Evolutionary conservation across 2,113 vertebrate species (phyloP), one percentile per base, ranked within the genome.

Genomic region (Myodes glareolus): DNA sequence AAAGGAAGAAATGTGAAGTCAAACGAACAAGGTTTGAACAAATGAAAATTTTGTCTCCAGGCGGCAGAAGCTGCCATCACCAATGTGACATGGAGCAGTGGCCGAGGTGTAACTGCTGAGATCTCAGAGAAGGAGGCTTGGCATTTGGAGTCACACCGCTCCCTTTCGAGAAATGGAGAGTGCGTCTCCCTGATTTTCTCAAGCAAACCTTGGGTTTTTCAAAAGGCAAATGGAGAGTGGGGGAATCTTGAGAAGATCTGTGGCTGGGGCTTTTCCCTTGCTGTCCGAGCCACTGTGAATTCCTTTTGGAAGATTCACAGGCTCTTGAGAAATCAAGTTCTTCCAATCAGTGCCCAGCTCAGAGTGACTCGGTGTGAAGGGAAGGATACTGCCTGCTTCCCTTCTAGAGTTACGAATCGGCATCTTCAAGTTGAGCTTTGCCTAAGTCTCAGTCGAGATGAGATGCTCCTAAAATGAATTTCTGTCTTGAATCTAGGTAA

Each of bases 1-100:
- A 61, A 93, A 91, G 61, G 75, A 14, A 81, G 42, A 91, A 45
- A 70, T 27, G 42, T 94, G 84, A 92, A 88, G 61, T 12, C 82
- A 91, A 91, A 72, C 70, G 55, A 85, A 47, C 55, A 63, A 50
- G 31, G 36, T 65, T 63, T 58, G 42, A 65, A 31, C 77, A 77
- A 91, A 21, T 94, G 82, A 70, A 95, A 88, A 77, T 67, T 94
- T 52, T 73, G 42, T 45, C 12, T 94, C 31, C 76, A 89, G 63
- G 88, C 70, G 25, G 77, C 58, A 58, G 58, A 58, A 58, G 58
- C 58, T 58, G 58, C 84, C 77, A 73, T 72, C 58, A 78, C 77
- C 58, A 88, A 1, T 63, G 11, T 68, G 67, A 6, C n/a, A 42
- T 13, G 1, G 27, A 75, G 65, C 67, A 93, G 67, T 16, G 63